Evolutionary conservation across 1,140 invertebrate genomes (phyloP).

Genomic region (Scaptomyza pallida): DNA sequence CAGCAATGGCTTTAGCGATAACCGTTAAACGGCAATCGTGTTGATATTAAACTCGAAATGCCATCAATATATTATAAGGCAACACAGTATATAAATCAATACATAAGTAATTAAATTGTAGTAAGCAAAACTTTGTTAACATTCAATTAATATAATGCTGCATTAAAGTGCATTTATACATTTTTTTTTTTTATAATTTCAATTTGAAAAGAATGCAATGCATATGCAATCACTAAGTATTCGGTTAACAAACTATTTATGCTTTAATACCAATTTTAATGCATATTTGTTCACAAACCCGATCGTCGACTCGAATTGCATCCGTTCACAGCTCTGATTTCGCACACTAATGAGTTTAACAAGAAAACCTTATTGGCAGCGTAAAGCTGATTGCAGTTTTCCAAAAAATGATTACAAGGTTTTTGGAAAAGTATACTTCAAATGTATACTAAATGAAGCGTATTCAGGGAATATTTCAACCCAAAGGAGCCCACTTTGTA

Average conservation of each 20-base stretch:
- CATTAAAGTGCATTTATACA: background rate
- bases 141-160: background rate
- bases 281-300: no score
- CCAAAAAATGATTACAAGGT: no score
- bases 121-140: background rate
- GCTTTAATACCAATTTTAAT: background rate
- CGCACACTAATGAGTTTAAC: no score
- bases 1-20: constrained; percentile 1
- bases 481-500: no score
- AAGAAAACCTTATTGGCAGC: background rate
- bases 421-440: no score
- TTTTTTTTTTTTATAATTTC: no score
- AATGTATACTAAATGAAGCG: no score
- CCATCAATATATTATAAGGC: background rate
- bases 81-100: background rate
- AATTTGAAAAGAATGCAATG: background rate
- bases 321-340: no score
- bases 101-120: constrained; percentile 3
- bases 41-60: background rate
- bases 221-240: background rate
- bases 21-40: background rate
- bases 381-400: no score
- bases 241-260: background rate
- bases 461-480: no score
- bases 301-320: no score